Percentiles rank a stretch among this genome's conserved stretches.
These are phyloP conservation scores for Charanyca ferruginea DNA, from an alignment of 2,888 invertebrate genomes.

Conservation along the genomic window DNA sequence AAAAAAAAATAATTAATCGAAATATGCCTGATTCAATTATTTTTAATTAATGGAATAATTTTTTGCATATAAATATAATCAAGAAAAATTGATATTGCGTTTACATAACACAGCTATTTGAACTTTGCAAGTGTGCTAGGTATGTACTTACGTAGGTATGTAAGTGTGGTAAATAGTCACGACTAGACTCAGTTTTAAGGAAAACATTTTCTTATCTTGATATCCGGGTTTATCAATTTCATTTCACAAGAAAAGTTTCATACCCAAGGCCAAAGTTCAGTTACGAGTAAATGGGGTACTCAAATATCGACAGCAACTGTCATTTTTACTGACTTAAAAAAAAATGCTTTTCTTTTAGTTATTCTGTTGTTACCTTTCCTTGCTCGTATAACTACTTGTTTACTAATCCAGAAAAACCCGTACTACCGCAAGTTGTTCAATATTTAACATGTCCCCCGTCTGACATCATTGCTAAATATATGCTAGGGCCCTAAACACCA, in stretches of 20 bases:
- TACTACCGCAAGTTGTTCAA: constrained; percentile 43
- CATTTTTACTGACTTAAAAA: too few relatives aligned
- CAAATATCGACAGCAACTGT: too few relatives aligned
- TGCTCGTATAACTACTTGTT: constrained; percentile 17
- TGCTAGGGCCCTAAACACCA: constrained; percentile 32
- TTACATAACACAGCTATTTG: neutral
- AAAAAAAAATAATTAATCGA: constrained; percentile 13
- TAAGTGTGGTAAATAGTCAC: constrained; percentile 9
- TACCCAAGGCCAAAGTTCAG: too few relatives aligned
- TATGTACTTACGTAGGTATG: neutral
- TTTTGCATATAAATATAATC: neutral
- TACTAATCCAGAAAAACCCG: constrained; percentile 58
- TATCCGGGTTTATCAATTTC: constrained; percentile 7
- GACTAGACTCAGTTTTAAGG: neutral
- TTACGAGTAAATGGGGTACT: too few relatives aligned
- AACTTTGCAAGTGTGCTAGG: constrained; percentile 5
- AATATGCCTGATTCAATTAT: constrained; percentile 2
- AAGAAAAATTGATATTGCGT: neutral
- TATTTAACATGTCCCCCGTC: constrained; percentile 47
- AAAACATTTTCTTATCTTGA: constrained; percentile 14
- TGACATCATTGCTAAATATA: constrained; percentile 64
- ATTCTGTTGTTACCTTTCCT: neutral
- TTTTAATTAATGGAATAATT: constrained; percentile 2
- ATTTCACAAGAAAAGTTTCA: neutral
- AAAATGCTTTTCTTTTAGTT: neutral